A percentile compares a stretch with the other conserved stretches of the same genome.
Evolutionary conservation across 35 echinoderm and acorn worm genomes (phyloP).

Genomic region (Holothuria glaberrima): DNA sequence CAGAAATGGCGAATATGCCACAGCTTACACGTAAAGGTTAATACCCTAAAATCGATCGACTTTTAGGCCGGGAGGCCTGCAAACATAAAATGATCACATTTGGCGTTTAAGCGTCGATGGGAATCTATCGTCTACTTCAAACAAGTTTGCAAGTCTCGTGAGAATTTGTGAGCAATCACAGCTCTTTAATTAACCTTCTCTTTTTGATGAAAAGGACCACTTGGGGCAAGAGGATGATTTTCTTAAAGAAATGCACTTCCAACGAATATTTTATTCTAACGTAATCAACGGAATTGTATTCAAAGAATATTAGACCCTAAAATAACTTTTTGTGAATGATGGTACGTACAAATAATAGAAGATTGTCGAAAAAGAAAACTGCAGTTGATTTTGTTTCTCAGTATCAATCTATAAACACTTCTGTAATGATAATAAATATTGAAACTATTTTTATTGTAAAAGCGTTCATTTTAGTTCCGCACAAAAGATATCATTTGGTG

Average conservation of each 20-base stretch:
- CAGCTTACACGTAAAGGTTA: slow-evolving; percentile 35
- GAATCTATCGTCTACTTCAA: slow-evolving; percentile 14
- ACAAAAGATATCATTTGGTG: too few relatives aligned
- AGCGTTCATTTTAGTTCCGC: too few relatives aligned
- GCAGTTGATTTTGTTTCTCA: too few relatives aligned
- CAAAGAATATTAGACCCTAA: too few relatives aligned
- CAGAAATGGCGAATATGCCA: not conserved
- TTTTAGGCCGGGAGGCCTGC: slow-evolving; percentile 22
- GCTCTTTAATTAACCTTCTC: slow-evolving; percentile 44
- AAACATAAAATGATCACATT: slow-evolving; percentile 48
- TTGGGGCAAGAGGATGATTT: slow-evolving; percentile 14
- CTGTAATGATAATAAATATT: too few relatives aligned
- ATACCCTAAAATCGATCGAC: slow-evolving; percentile 44
- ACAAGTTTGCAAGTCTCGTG: slow-evolving; percentile 34
- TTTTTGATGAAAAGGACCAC: not conserved
- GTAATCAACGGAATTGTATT: too few relatives aligned
- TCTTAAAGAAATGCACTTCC: slow-evolving; percentile 19
- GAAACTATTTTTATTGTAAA: too few relatives aligned
- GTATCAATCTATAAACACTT: too few relatives aligned
- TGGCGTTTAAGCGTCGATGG: slow-evolving; percentile 37
- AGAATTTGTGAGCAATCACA: slow-evolving; percentile 33
- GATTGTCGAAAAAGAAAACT: too few relatives aligned
- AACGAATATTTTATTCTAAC: too few relatives aligned
- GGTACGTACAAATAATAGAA: too few relatives aligned
- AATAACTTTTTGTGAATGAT: too few relatives aligned